These are phyloP conservation scores for Poicephalus gulielmi DNA, from an alignment of 2,113 vertebrate species.

Conservation along the genomic window DNA sequence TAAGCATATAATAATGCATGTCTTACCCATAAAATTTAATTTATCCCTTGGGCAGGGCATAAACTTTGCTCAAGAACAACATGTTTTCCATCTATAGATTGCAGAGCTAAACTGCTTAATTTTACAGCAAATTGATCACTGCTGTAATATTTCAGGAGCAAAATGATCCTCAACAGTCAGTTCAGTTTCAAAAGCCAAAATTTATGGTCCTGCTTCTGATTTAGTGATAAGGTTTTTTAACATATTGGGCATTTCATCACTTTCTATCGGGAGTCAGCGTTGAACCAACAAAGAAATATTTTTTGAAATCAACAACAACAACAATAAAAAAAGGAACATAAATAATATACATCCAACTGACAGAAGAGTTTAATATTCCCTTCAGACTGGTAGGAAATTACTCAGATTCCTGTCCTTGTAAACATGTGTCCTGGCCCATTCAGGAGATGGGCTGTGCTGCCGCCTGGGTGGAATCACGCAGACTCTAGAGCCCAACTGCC, in stretches of 20 bases:
- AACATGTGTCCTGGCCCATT: conserved; percentile 30
- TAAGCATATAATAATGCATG: conserved; percentile 79
- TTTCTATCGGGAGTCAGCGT: conserved; percentile 71
- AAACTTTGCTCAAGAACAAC: conserved; percentile 79
- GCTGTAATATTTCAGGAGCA: conserved; percentile 81
- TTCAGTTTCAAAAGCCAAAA: conserved; percentile 79
- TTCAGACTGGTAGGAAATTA: conserved; percentile 60
- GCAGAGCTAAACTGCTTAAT: conserved; percentile 78
- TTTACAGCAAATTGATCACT: conserved; percentile 82
- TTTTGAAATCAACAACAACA: conserved; percentile 69
- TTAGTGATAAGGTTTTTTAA: conserved; percentile 81
- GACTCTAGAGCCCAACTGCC: background rate
- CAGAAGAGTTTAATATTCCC: conserved; percentile 75
- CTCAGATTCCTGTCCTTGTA: conserved; percentile 67
- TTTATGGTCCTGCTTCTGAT: conserved; percentile 79
- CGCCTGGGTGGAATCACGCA: background rate
- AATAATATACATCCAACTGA: conserved; percentile 71
- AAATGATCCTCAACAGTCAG: conserved; percentile 80
- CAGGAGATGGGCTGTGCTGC: background rate
- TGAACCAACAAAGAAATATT: conserved; percentile 76
- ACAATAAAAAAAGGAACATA: conserved; percentile 65
- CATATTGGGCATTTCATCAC: conserved; percentile 79
- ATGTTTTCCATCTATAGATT: conserved; percentile 77
- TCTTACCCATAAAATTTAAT: conserved; percentile 81
- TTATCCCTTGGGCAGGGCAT: conserved; percentile 76